A percentile compares a stretch with the other conserved stretches of the same genome.
These are phyloP conservation scores for Agrenia bidenticulata DNA, from an alignment of 2,888 invertebrate genomes.

Conservation along the genomic window DNA sequence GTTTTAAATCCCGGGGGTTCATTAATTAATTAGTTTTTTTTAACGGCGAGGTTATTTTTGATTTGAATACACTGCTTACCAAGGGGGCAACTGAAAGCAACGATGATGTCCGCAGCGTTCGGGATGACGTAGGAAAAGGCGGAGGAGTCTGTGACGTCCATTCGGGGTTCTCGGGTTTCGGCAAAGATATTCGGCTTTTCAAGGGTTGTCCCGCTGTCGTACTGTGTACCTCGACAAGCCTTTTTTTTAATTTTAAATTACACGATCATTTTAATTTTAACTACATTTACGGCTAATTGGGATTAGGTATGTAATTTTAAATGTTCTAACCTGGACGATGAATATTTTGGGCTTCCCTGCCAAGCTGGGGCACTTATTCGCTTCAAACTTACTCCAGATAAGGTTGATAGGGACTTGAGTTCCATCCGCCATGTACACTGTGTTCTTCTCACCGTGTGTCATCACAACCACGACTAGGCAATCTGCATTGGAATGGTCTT, in stretches of 20 bases:
- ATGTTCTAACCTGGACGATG: constrained; percentile 49
- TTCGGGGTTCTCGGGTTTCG: neutral
- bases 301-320: neutral
- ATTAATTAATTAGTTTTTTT: neutral
- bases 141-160: constrained; percentile 47
- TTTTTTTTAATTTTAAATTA: no score
- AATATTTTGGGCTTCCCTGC: constrained; percentile 76
- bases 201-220: constrained; percentile 43
- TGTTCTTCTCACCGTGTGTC: constrained; percentile 50
- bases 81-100: constrained; percentile 50
- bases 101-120: constrained; percentile 50
- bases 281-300: neutral
- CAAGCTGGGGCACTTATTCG: constrained; percentile 70
- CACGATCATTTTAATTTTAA: no score
- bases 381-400: constrained; percentile 49
- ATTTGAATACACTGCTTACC: no score
- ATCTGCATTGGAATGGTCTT: constrained; percentile 46
- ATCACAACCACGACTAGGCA: constrained; percentile 47
- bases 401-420: constrained; percentile 45
- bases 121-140: constrained; percentile 51
- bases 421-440: constrained; percentile 45
- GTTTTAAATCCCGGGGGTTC: neutral
- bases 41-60: no score
- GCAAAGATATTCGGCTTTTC: neutral
- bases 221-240: constrained; percentile 49